Base-by-base conservation (phyloP, 2,113 vertebrate species). In the Sphyrna mokarran region DNA sequence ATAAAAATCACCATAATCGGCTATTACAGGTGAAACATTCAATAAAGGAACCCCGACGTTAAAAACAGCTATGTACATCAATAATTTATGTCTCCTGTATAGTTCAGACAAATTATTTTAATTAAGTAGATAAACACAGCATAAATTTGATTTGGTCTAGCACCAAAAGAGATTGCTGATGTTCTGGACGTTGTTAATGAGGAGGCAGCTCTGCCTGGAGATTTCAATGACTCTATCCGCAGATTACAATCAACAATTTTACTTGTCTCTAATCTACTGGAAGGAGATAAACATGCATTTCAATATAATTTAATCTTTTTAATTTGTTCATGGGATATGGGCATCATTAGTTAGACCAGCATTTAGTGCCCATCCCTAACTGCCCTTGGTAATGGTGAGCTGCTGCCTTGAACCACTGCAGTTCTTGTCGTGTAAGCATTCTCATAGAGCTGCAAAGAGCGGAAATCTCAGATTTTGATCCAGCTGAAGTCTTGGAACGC, bases 51-150 rank as follows among this genome's bases (percentile, higher is more conserved):
- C 48, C 48, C 4, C 3, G 48, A 54, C 48, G 48, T 54, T 54
- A 54, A 54, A 54, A 54, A 54, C 48, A 26, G 93, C 43, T 48
- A 95, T 33, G 94, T 54, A 72, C 40, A 76, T 95, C 40, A 95
- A 95, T 95, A 95, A 95, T 72, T 69, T 95, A 95, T 72, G 43
- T 33, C 69, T 72, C 20, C 68, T 33, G 94, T 95, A 95, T 40
- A 72, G 22, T 72, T 95, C 40, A 54, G 94, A 95, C 94, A 95
- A 76, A 95, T 95, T 43, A 95, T 72, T 95, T 95, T 76, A 95
- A 95, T 54, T 72, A 72, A 68, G 14, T 33, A 33, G 94, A 95
- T 76, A 95, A 95, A 33, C 68, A 72, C 23, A 29, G 68, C 23
- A 95, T 72, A 95, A 54, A 72, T 95, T 94, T 54, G 87, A 48